Evolutionary conservation across 2,113 vertebrate genomes (phyloP).

Genomic region (Cacatua alba): DNA sequence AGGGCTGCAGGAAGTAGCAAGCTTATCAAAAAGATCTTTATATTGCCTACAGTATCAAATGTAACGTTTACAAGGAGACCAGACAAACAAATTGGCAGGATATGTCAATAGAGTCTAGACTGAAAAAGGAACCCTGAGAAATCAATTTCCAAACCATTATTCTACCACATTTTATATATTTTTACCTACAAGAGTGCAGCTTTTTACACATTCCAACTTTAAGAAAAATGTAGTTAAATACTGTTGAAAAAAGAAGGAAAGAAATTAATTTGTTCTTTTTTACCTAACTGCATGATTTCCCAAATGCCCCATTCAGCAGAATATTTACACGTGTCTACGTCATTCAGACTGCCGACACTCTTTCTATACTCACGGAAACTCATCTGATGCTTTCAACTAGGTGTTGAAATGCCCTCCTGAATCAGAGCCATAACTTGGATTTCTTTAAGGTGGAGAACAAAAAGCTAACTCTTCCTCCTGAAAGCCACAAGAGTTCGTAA

Average conservation of each 20-base stretch:
- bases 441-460: background rate
- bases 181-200: background rate
- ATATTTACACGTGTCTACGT: background rate
- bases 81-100: slow-evolving; percentile 39
- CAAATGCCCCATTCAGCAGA: background rate
- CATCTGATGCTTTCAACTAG: background rate
- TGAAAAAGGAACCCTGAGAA: slow-evolving; percentile 1
- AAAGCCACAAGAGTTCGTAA: background rate
- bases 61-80: slow-evolving; percentile 20
- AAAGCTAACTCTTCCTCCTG: background rate
- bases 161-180: background rate
- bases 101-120: slow-evolving; percentile 15
- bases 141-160: background rate
- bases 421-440: background rate
- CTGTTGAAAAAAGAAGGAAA: background rate
- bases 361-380: background rate
- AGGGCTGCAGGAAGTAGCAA: slow-evolving; percentile 32
- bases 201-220: background rate
- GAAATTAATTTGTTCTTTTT: background rate
- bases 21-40: slow-evolving; percentile 33
- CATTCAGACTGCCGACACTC: background rate
- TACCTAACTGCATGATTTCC: background rate
- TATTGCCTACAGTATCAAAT: background rate
- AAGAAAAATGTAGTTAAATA: background rate
- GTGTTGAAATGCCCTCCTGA: background rate